Conservation (phyloP, 2,888 invertebrate species). For the Leucoptera coffeella region DNA sequence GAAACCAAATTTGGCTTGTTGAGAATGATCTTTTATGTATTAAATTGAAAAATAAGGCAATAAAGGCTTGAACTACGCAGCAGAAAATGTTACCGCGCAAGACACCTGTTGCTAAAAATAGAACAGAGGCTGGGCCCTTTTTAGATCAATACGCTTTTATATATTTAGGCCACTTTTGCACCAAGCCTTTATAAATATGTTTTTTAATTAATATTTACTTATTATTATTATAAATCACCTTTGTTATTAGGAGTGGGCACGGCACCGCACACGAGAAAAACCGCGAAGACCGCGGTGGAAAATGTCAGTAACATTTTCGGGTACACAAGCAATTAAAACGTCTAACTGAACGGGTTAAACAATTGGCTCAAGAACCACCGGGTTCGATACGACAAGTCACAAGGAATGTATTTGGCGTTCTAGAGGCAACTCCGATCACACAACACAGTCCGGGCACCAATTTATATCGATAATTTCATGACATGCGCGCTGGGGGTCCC, state of each 20-base stretch:
- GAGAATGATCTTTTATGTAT: too few relatives aligned
- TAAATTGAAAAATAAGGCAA: too few relatives aligned
- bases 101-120: conserved; percentile 47
- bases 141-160: conserved; percentile 33
- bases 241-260: conserved; percentile 36
- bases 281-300: conserved; percentile 40
- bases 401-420: conserved; percentile 23
- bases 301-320: conserved; percentile 27
- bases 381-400: conserved; percentile 17
- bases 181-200: too few relatives aligned
- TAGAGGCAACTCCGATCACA: too few relatives aligned
- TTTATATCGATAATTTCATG: conserved; percentile 41
- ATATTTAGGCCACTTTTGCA: too few relatives aligned
- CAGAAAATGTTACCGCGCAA: conserved; percentile 13
- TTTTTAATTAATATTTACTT: too few relatives aligned
- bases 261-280: conserved; percentile 22
- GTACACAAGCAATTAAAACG: background rate
- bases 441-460: too few relatives aligned
- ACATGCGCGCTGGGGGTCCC: conserved; percentile 37
- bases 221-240: conserved; percentile 29
- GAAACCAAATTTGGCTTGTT: too few relatives aligned
- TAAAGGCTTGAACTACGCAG: conserved; percentile 27
- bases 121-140: conserved; percentile 19
- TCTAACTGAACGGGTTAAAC: background rate
- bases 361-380: background rate